A percentile compares a stretch with the other conserved stretches of the same genome.
phyloP scores from a whole-genome alignment of 2,888 invertebrate genomes.

The Sminthurinus aureus region DNA sequence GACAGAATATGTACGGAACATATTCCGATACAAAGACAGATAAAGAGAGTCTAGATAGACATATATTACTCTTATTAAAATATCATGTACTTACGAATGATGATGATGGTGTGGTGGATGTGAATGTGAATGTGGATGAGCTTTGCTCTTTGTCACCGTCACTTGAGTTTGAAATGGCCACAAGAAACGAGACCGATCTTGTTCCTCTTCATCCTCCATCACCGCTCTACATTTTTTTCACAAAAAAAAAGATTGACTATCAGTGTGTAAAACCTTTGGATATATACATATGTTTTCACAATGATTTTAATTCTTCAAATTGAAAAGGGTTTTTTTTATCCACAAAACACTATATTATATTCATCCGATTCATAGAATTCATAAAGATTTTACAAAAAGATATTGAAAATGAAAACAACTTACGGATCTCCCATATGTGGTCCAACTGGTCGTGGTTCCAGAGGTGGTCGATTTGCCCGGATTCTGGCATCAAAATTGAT shows the following conservation, averaged over 20 bases:
- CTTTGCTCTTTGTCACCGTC: slow-evolving; percentile 34
- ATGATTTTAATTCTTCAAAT: too few species aligned
- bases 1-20: background rate
- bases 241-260: too few species aligned
- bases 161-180: slow-evolving; percentile 55
- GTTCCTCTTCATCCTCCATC: slow-evolving; percentile 51
- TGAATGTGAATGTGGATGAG: slow-evolving; percentile 6
- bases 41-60: background rate
- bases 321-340: too few species aligned
- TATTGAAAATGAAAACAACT: too few species aligned
- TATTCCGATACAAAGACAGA: background rate
- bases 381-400: too few species aligned
- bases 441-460: slow-evolving; percentile 17
- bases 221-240: slow-evolving; percentile 24
- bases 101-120: slow-evolving; percentile 15
- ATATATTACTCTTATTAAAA: background rate
- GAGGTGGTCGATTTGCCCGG: slow-evolving; percentile 44
- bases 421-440: slow-evolving; percentile 44
- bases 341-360: too few species aligned
- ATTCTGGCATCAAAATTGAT: slow-evolving; percentile 51
- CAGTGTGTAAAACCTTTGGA: too few species aligned
- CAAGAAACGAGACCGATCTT: slow-evolving; percentile 48
- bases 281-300: too few species aligned
- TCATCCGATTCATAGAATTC: too few species aligned
- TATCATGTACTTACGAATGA: slow-evolving; percentile 32